Evolutionary conservation across 2,113 vertebrate genomes (phyloP).

Genomic region (Strigops habroptila): DNA sequence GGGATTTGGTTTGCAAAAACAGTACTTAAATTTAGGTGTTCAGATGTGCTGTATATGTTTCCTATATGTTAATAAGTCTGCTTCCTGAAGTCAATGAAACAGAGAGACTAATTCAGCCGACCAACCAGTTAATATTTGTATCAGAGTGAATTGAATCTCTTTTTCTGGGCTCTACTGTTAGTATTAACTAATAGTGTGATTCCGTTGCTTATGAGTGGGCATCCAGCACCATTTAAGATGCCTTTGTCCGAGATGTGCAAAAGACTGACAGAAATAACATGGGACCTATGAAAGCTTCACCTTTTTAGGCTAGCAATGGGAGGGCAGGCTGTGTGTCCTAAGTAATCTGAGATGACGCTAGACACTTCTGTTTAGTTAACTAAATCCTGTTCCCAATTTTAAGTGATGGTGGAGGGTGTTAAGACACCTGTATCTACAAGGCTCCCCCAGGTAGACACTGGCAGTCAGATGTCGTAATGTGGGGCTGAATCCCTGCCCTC

Average conservation of each 20-base stretch:
- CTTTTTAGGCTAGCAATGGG: background rate
- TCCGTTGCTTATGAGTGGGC: background rate
- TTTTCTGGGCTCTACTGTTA: background rate
- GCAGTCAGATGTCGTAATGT: background rate
- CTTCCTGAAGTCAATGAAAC: background rate
- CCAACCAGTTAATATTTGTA: background rate
- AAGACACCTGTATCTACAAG: fast-evolving
- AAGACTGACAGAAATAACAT: background rate
- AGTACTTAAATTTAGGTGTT: background rate
- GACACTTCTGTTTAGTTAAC: background rate
- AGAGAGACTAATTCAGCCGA: background rate
- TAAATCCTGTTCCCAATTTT: background rate
- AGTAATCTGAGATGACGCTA: background rate
- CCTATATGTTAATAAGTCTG: background rate
- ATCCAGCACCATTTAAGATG: background rate
- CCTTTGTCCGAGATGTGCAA: background rate
- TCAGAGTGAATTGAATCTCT: background rate
- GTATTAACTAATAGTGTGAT: background rate
- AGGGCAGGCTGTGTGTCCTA: background rate
- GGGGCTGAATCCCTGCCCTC: background rate
- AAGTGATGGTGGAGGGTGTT: background rate
- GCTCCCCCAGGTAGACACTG: background rate
- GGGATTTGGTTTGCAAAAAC: background rate
- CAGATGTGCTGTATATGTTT: background rate
- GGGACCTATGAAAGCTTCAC: background rate